These are phyloP conservation scores for Channa striata DNA, from an alignment of 2,797 vertebrate species.

Conservation along the genomic window DNA sequence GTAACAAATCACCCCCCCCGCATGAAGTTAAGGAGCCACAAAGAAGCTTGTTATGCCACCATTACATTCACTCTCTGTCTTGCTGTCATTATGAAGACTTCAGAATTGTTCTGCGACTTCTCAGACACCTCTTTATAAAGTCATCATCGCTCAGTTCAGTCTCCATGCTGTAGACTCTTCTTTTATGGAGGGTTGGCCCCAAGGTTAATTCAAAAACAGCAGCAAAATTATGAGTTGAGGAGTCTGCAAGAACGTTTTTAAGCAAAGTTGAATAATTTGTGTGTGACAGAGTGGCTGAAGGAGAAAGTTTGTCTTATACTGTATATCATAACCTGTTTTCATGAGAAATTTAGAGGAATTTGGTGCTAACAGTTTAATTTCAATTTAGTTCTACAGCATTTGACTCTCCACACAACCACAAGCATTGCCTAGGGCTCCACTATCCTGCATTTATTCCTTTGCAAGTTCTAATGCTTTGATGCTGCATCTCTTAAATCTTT, in stretches of 20 bases:
- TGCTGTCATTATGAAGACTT: not conserved
- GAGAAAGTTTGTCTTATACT: not conserved
- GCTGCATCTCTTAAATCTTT: not conserved
- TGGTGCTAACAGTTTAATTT: not conserved
- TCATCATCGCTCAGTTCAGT: too few relatives aligned
- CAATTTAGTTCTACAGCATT: not conserved
- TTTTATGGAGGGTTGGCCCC: not conserved
- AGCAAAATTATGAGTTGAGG: not conserved
- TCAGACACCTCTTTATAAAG: not conserved
- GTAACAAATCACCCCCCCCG: not conserved
- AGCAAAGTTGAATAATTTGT: conserved; percentile 2
- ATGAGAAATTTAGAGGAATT: not conserved
- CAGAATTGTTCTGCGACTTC: not conserved
- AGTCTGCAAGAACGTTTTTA: not conserved
- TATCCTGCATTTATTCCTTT: not conserved
- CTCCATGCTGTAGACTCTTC: too few relatives aligned
- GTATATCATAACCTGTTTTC: too few relatives aligned
- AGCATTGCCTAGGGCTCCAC: not conserved
- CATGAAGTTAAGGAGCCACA: not conserved
- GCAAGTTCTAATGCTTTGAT: not conserved
- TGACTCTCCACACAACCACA: not conserved
- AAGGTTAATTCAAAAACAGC: conserved; percentile 3
- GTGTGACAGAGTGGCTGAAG: not conserved
- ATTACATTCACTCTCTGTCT: not conserved
- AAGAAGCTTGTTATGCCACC: not conserved